Evolutionary conservation across 35 echinoderm and acorn worm species (phyloP).

Genomic region (Apostichopus californicus): DNA sequence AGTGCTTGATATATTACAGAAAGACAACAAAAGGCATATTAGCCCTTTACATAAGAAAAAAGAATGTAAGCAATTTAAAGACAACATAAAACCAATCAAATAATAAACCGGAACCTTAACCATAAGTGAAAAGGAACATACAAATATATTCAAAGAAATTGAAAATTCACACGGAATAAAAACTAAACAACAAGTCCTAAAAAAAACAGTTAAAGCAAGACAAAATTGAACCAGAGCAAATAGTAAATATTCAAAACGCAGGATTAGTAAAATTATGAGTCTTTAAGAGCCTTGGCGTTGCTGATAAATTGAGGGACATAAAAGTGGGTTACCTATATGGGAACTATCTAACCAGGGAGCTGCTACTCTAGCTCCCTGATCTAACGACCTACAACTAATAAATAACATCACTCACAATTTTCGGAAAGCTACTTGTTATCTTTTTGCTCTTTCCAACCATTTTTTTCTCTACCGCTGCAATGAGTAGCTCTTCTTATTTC

Average conservation of each 20-base stretch:
- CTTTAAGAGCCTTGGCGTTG: too few relatives aligned
- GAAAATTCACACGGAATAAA: too few relatives aligned
- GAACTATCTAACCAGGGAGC: neutral
- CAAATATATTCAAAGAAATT: too few relatives aligned
- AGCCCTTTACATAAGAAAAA: neutral
- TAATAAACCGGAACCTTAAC: too few relatives aligned
- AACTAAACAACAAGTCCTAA: too few relatives aligned
- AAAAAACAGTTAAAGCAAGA: neutral
- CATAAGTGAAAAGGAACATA: too few relatives aligned
- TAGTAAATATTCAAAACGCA: neutral
- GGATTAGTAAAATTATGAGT: neutral
- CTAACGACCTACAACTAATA: neutral
- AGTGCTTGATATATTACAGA: neutral
- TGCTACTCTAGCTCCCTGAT: too few relatives aligned
- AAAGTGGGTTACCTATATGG: neutral
- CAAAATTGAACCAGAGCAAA: neutral
- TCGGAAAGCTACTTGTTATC: slow-evolving; percentile 9
- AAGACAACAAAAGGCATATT: neutral
- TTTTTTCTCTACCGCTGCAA: slow-evolving; percentile 10
- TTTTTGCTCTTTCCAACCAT: slow-evolving; percentile 6
- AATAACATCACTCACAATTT: slow-evolving; percentile 24
- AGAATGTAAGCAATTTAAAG: neutral
- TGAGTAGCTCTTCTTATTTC: neutral
- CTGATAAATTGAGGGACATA: too few relatives aligned
- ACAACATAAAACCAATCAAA: too few relatives aligned